A percentile compares a stretch with the other conserved stretches of the same genome.
These are phyloP conservation scores for Formica selysi DNA, from an alignment of 1,140 invertebrate species.

Conservation along the genomic window DNA sequence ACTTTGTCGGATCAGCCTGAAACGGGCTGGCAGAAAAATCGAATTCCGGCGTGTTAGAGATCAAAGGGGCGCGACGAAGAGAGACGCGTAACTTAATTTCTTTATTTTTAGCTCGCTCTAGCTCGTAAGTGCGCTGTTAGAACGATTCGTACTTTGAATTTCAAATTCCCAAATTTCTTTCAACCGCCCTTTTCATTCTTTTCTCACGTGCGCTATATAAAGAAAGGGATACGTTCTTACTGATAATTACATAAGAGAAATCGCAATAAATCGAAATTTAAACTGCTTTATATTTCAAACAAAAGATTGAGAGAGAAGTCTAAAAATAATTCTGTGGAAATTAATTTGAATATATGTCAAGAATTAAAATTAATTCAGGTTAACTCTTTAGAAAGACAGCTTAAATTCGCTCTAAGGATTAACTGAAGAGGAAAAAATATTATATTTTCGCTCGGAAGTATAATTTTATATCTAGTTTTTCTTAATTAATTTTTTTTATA, in stretches of 20 bases:
- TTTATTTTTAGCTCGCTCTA: conserved; percentile 59
- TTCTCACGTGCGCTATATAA: not conserved
- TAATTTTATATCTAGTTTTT: not conserved
- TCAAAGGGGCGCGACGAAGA: conserved; percentile 50
- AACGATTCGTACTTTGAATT: conserved; percentile 55
- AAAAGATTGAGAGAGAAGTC: not conserved
- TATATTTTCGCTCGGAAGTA: not conserved
- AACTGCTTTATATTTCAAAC: not conserved
- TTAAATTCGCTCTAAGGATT: not conserved
- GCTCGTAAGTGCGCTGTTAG: conserved; percentile 32
- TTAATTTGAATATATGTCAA: not conserved
- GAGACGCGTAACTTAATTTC: conserved; percentile 56
- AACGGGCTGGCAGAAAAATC: conserved; percentile 51
- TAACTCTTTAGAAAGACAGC: not conserved
- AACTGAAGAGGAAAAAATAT: not conserved
- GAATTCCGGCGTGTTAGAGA: conserved; percentile 52
- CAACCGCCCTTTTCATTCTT: conserved; percentile 1
- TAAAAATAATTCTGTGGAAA: not conserved
- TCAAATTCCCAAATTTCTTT: conserved; percentile 31
- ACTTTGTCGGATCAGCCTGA: conserved; percentile 47
- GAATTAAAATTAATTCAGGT: not conserved
- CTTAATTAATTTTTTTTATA: not conserved
- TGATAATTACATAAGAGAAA: not conserved
- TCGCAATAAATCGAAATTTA: not conserved
- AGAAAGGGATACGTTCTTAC: not conserved